Evolutionary conservation across 2,113 vertebrate genomes (phyloP), one percentile per base, ranked within the genome.

Genomic region (Ptyas mucosa): DNA sequence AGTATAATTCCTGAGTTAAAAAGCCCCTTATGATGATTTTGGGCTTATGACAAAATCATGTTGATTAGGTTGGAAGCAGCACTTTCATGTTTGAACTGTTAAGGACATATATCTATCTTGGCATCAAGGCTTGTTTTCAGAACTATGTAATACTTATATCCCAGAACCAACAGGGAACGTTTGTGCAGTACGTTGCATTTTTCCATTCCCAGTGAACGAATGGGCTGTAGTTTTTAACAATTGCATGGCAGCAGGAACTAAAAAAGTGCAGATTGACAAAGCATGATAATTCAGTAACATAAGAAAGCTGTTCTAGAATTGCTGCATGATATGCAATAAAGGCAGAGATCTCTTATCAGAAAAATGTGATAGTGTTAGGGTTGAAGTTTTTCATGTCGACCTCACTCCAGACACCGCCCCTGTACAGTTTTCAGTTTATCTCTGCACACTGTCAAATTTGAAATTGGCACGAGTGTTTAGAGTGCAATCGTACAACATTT

Each of bases 1-100:
- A 23, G 88, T 93, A 90, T 53, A 95, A 2, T 0, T 91, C 93
- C 52, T 57, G 87, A 43, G 61, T 24, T 94, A 87, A 93, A 61
- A 75, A 95, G 89, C 7, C 85, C 92, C 90, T 81, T 54, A 64
- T 46, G 18, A 39, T 69, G 21, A n/a, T 93, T 55, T n/a, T 88
- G 91, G 18, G 75, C 0, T 0, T 91, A 94, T 46, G 0, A 58
- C 29, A 93, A 3, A 93, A 20, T 54, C 23, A 29, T 88, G 0
- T n/a, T 24, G 57, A 43, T 51, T 94, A 57, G 0, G 0, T 18
- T 11, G 26, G 53, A 81, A 10, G n/a, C 43, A 90, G 2, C 26
- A 57, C n/a, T 8, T 89, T 93, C 53, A 75, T 24, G 18, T 34
- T 55, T 0, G 0, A 55, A 29, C 0, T 0, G 64, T 52, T 49